Evolutionary conservation across 2,888 invertebrate genomes (phyloP).

Genomic region (Volucella inflata): DNA sequence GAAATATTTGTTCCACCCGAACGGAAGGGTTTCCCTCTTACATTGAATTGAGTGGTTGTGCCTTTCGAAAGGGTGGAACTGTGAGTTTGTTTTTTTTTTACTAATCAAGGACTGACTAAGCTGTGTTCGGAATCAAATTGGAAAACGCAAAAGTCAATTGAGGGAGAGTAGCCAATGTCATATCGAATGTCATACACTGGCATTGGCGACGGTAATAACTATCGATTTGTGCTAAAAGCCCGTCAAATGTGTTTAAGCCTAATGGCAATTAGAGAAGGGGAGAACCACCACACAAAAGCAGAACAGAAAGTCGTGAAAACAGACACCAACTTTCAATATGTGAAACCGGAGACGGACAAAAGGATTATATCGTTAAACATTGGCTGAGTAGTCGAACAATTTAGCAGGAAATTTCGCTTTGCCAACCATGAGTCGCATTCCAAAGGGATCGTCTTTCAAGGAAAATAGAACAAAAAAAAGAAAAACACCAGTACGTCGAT

Average conservation of each 20-base stretch:
- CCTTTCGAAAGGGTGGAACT: no score
- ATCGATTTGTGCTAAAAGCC: constrained; percentile 64
- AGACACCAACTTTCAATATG: neutral
- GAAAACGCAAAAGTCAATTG: constrained; percentile 64
- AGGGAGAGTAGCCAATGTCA: constrained; percentile 32
- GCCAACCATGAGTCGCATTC: constrained; percentile 43
- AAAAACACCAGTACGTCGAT: neutral
- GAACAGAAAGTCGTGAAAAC: neutral
- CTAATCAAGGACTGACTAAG: no score
- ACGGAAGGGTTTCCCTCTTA: no score
- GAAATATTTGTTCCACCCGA: no score
- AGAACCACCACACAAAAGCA: neutral
- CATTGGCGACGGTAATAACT: constrained; percentile 35
- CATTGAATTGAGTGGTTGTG: no score
- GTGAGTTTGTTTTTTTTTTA: no score
- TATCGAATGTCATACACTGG: constrained; percentile 22
- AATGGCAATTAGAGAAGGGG: constrained; percentile 29
- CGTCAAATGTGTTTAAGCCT: constrained; percentile 47
- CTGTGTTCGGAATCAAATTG: constrained; percentile 35
- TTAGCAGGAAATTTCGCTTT: constrained; percentile 43
- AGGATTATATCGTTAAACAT: constrained; percentile 62
- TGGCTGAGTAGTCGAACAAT: constrained; percentile 53
- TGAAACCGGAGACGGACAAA: constrained; percentile 50
- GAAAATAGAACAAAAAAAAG: neutral
- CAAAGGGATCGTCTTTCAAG: constrained; percentile 52